Base-by-base conservation (phyloP, 1,140 invertebrate species). In the Drosophila nebulosa region DNA sequence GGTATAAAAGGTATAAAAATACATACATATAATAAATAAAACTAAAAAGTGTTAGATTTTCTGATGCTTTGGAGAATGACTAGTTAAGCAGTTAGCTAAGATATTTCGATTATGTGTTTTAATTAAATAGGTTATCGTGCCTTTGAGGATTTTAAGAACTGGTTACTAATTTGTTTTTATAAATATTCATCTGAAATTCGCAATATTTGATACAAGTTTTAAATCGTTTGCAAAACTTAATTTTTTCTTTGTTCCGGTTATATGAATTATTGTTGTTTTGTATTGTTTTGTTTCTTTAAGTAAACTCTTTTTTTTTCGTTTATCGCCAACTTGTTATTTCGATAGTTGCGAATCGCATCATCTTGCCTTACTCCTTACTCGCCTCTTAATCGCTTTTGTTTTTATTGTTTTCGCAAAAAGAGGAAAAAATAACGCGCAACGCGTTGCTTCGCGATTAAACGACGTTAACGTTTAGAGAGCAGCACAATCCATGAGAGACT, bases 401-500 rank as follows among this genome's bases (percentile, higher is more conserved):
- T 7, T 46, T 46, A 3, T 46, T 3, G 16, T 46, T 46, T 46
- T 46, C 21, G 7, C 18, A 46, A 21, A 6, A 1, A 42, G 2
- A 18, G n/a, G 7, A 46, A 9, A 50, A 27, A 46, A n/a, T n/a
- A 67, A 32, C 71, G 52, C 36, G 27, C 52, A 32, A 16, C 26
- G 52, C 12, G 3, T 36, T 36, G 12, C 12, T n/a, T 36, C 35
- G 35, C 39, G 39, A 46, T 46, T 46, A 46, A n/a, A 26, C 35
- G 58, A 24, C 32, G 57, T 42, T 26, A 14, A 56, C 14, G 55
- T 30, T 35, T 16, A 58, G 55, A 58, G 30, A 18, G 36, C 32
- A 58, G 30, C 18, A 18, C 27, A 35, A 36, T 22, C 55, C 32
- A 32, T 35, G 55, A 16, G 30, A 58, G 69, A 73, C 67, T 63